phyloP scores from a whole-genome alignment of 1,140 invertebrate species.

The Aphidius ervi region DNA sequence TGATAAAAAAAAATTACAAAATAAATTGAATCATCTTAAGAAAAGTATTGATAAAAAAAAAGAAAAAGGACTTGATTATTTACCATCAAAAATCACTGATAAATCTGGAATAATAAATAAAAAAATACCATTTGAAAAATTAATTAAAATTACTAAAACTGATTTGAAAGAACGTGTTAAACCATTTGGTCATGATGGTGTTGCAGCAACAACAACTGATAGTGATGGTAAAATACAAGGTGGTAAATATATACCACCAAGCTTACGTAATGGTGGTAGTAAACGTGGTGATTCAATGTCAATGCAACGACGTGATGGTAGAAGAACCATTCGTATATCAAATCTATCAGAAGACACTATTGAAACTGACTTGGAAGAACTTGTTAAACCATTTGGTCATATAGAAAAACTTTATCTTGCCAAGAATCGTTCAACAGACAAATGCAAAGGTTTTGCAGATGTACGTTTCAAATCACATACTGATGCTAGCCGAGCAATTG shows the following conservation, averaged over 20 bases:
- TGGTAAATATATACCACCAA: conserved; percentile 80
- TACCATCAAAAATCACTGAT: too few relatives aligned
- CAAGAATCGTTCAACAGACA: conserved; percentile 75
- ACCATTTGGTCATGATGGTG: conserved; percentile 28
- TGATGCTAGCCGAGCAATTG: conserved; percentile 90
- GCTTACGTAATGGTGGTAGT: conserved; percentile 74
- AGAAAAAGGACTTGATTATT: too few relatives aligned
- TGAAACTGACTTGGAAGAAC: conserved; percentile 91
- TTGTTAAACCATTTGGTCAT: conserved; percentile 87
- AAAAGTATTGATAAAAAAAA: too few relatives aligned
- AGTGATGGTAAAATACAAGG: conserved; percentile 46
- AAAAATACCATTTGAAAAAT: too few relatives aligned
- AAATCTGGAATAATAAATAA: too few relatives aligned
- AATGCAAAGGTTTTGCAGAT: conserved; percentile 94
- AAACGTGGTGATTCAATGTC: conserved; percentile 71
- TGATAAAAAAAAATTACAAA: too few relatives aligned
- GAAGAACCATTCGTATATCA: conserved; percentile 90
- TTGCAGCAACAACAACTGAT: conserved; percentile 48
- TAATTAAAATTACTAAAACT: too few relatives aligned
- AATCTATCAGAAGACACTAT: conserved; percentile 95
- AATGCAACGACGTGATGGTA: conserved; percentile 69
- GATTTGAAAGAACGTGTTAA: too few relatives aligned
- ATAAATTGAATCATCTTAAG: too few relatives aligned
- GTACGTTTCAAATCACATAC: conserved; percentile 87
- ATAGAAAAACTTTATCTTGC: conserved; percentile 85